These are phyloP conservation scores for Metaphire vulgaris DNA, from an alignment of 1,140 invertebrate genomes.

Conservation along the genomic window DNA sequence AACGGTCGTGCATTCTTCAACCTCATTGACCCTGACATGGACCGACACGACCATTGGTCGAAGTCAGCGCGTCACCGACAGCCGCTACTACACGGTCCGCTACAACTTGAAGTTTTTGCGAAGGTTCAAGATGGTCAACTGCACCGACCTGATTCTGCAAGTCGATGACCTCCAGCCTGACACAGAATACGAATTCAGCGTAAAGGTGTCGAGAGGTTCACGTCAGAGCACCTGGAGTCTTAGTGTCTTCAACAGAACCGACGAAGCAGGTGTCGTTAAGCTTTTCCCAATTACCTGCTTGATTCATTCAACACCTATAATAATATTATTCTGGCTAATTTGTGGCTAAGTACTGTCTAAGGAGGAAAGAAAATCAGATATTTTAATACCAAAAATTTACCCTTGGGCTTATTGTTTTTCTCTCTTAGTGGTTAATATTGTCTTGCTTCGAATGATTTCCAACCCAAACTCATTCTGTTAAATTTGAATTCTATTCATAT, in stretches of 20 bases:
- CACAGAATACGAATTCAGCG: slow-evolving; percentile 91
- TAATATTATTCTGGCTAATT: background rate
- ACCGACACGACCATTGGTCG: slow-evolving; percentile 69
- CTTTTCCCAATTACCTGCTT: background rate
- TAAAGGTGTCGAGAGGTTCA: slow-evolving; percentile 79
- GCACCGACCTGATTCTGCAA: slow-evolving; percentile 82
- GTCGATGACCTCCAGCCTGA: slow-evolving; percentile 85
- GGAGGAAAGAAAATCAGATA: no score
- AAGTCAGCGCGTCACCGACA: slow-evolving; percentile 62
- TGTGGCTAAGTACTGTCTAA: background rate
- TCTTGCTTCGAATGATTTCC: no score
- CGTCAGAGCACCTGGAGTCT: slow-evolving; percentile 87
- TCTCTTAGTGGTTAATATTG: no score
- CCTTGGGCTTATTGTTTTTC: no score
- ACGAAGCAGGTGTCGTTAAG: slow-evolving; percentile 59
- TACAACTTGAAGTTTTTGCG: slow-evolving; percentile 59
- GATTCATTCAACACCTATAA: background rate
- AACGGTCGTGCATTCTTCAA: slow-evolving; percentile 74
- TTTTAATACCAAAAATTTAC: no score
- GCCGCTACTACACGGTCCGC: slow-evolving; percentile 75
- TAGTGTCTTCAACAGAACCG: slow-evolving; percentile 80
- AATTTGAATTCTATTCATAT: no score
- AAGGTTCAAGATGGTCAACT: slow-evolving; percentile 72
- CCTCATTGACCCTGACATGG: slow-evolving; percentile 88
- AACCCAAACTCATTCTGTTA: no score